Base-by-base conservation (phyloP, 2,888 invertebrate species). In the Drosophila mulleri region DNA sequence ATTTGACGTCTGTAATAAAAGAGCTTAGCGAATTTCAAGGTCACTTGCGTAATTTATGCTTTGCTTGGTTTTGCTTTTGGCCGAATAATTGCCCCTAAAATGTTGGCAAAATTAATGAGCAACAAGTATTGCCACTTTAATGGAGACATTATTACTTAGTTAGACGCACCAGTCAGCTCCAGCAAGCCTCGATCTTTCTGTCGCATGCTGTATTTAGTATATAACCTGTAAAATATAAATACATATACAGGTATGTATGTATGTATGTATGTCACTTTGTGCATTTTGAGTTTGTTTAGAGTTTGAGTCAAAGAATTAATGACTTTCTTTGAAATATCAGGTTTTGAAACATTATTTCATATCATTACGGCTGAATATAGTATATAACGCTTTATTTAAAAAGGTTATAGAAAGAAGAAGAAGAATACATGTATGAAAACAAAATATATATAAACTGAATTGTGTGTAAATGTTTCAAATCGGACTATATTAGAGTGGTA, bases 21-120 rank as follows among this genome's bases (percentile, higher is more conserved):
- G 14, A 47, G 29, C 56, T 78, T 67, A n/a, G 65, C 74, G n/a
- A 47, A 66, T 69, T 47, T 67, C 79, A 78, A 69, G 82, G 78
- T 68, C 61, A 69, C 56, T 68, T 61, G 60, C 53, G 57, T 59
- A 78, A 81, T 77, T 63, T 53, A 42, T 63, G 62, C 58, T 41
- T 39, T 53, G 37, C n/a, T 26, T n/a, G 37, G 26, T 50, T 64
- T 59, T 61, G 50, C 48, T 45, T 66, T 64, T 56, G 63, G 71
- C 29, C 50, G 61, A 56, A 50, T 37, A 75, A 70, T 57, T 72
- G 62, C 50, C 48, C 45, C 39, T 8, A 53, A 73, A 73, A 63
- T 66, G 62, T 60, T 52, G 45, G 68, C 63, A 57, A 60, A 66
- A 39, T 73, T 73, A 78, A 66, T 78, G 42, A 53, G 39, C 29